Conservation (phyloP, 1,140 invertebrate species). For the Drosophila eugracilis region DNA sequence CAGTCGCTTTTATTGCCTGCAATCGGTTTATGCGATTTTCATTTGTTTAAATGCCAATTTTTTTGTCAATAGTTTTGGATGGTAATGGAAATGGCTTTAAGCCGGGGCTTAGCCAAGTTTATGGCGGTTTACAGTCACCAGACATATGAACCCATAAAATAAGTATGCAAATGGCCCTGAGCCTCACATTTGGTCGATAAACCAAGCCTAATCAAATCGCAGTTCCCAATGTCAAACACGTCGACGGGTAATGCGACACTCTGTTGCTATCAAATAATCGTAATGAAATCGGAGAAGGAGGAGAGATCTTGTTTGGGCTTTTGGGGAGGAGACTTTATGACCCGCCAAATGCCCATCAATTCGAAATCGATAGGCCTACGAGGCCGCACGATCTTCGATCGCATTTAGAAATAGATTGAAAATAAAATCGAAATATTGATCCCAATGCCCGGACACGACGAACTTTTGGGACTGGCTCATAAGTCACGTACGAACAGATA, state of each 20-base stretch:
- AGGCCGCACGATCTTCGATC: constrained; percentile 49
- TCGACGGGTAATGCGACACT: constrained; percentile 39
- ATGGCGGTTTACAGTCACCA: constrained; percentile 55
- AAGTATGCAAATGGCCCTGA: constrained; percentile 47
- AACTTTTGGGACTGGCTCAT: constrained; percentile 34
- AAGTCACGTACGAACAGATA: constrained; percentile 61
- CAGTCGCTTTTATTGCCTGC: constrained; percentile 43
- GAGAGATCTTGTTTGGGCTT: constrained; percentile 26
- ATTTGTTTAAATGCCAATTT: constrained; percentile 72
- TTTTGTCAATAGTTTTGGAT: constrained; percentile 54
- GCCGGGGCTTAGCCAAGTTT: constrained; percentile 67
- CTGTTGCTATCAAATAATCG: not conserved
- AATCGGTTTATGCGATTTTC: constrained; percentile 73
- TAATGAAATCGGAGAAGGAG: constrained; percentile 18
- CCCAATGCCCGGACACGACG: constrained; percentile 35
- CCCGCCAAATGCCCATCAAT: constrained; percentile 68
- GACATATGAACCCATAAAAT: constrained; percentile 29
- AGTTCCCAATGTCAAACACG: constrained; percentile 24
- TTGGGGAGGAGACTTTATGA: constrained; percentile 54
- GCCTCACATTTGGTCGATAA: constrained; percentile 28
- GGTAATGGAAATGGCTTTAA: constrained; percentile 51
- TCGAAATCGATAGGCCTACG: constrained; percentile 64
- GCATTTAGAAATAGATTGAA: constrained; percentile 62
- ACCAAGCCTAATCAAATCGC: constrained; percentile 26
- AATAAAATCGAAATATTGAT: constrained; percentile 50